Conservation (phyloP, 1,140 invertebrate genomes). For the Atta colombica region DNA sequence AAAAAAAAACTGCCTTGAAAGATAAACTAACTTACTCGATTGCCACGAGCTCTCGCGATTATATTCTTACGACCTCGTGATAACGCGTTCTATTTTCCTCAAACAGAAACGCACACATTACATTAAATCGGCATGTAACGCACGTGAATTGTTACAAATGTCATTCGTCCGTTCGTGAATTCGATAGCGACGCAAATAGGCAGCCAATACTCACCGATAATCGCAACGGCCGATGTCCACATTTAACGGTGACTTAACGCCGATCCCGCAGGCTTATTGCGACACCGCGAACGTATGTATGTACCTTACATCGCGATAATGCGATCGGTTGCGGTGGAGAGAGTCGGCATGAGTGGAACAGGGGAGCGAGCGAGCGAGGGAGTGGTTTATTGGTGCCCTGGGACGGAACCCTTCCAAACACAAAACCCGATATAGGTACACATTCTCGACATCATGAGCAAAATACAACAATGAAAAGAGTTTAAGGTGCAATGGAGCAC, state of each 20-base stretch:
- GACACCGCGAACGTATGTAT: slow-evolving; percentile 66
- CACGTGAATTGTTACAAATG: slow-evolving; percentile 17
- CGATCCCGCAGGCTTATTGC: slow-evolving; percentile 65
- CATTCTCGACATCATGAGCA: slow-evolving; percentile 7
- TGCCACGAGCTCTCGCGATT: slow-evolving; percentile 30
- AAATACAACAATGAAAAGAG: not conserved
- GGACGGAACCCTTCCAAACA: slow-evolving; percentile 24
- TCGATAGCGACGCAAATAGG: slow-evolving; percentile 72
- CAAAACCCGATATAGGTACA: slow-evolving; percentile 49
- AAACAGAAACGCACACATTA: slow-evolving; percentile 3
- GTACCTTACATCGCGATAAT: slow-evolving; percentile 64
- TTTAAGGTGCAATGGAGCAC: slow-evolving; percentile 3
- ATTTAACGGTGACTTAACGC: slow-evolving; percentile 78
- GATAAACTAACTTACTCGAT: not conserved
- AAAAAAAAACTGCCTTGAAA: slow-evolving; percentile 13
- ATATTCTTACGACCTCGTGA: slow-evolving; percentile 36
- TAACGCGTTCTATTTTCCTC: slow-evolving; percentile 37
- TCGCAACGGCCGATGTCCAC: slow-evolving; percentile 69
- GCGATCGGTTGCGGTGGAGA: slow-evolving; percentile 52
- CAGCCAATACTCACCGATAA: slow-evolving; percentile 74
- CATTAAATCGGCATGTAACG: slow-evolving; percentile 19
- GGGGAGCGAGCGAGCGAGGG: slow-evolving; percentile 28
- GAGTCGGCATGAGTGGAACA: slow-evolving; percentile 23
- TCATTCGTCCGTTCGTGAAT: slow-evolving; percentile 46
- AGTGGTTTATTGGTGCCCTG: slow-evolving; percentile 56